These are phyloP conservation scores for Orthonyx spaldingii DNA, from an alignment of 2,113 vertebrate species.

Conservation along the genomic window DNA sequence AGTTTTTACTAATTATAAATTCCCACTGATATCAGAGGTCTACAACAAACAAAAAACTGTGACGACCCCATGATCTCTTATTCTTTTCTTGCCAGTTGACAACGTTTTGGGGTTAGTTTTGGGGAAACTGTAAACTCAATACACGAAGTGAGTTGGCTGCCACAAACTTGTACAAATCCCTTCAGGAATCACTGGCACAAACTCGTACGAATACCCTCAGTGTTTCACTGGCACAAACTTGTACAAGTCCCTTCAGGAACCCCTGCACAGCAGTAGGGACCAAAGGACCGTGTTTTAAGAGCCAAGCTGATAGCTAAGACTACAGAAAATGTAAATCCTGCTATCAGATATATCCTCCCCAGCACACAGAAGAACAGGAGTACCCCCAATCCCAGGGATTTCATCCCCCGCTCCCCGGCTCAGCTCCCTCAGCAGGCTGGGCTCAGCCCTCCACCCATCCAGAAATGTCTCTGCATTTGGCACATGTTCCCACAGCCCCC, in stretches of 20 bases:
- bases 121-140: slow-evolving; percentile 33
- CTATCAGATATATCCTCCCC: neutral
- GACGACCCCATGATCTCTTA: neutral
- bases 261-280: neutral
- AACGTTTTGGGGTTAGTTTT: slow-evolving; percentile 45
- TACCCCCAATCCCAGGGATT: neutral
- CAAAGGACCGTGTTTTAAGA: neutral
- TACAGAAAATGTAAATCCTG: neutral
- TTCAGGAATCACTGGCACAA: neutral
- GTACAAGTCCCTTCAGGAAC: neutral
- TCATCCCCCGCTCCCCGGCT: neutral
- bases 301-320: neutral
- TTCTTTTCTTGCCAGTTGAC: slow-evolving; percentile 31
- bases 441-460: neutral
- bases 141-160: neutral
- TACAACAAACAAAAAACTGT: neutral
- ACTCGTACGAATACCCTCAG: neutral
- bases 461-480: neutral
- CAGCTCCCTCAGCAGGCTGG: slow-evolving; percentile 19
- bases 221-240: neutral
- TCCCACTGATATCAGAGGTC: neutral
- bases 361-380: neutral
- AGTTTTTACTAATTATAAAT: neutral
- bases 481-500: neutral
- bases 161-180: neutral